Evolutionary conservation across 1,140 invertebrate species (phyloP).

Genomic region (Grapholita molesta): DNA sequence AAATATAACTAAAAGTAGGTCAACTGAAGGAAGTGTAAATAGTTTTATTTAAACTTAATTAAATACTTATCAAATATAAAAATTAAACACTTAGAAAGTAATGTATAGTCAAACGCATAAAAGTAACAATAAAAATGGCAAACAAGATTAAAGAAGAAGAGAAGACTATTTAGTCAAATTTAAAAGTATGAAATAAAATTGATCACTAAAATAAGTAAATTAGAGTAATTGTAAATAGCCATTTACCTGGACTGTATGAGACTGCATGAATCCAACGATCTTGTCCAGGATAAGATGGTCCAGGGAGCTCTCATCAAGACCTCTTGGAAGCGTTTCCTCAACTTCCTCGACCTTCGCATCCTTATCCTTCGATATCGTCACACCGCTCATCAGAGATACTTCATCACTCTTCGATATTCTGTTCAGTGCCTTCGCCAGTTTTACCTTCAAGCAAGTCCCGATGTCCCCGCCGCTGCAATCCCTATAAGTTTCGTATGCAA

Average conservation of each 20-base stretch:
- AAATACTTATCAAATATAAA: neutral
- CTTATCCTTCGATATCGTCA: slow-evolving; percentile 83
- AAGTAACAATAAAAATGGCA: too few species aligned
- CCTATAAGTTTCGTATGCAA: slow-evolving; percentile 81
- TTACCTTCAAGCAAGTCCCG: slow-evolving; percentile 86
- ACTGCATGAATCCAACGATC: slow-evolving; percentile 84
- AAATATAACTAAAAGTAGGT: neutral
- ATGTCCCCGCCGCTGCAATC: slow-evolving; percentile 85
- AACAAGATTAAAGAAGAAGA: too few species aligned
- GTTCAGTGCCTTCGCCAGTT: slow-evolving; percentile 85
- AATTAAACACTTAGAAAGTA: too few species aligned
- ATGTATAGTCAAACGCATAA: too few species aligned
- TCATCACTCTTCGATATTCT: slow-evolving; percentile 81
- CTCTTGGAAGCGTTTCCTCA: slow-evolving; percentile 82
- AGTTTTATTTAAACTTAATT: neutral
- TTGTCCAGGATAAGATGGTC: slow-evolving; percentile 87
- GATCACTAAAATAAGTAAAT: neutral
- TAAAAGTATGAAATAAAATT: neutral
- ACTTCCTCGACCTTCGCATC: slow-evolving; percentile 51
- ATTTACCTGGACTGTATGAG: slow-evolving; percentile 86
- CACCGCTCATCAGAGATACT: slow-evolving; percentile 83
- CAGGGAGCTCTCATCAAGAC: slow-evolving; percentile 84
- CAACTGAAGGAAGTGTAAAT: neutral
- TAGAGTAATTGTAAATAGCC: neutral
- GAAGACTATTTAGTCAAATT: too few species aligned